Evolutionary conservation across 2,113 vertebrate genomes (phyloP).

Genomic region (Girardinichthys multiradiatus): DNA sequence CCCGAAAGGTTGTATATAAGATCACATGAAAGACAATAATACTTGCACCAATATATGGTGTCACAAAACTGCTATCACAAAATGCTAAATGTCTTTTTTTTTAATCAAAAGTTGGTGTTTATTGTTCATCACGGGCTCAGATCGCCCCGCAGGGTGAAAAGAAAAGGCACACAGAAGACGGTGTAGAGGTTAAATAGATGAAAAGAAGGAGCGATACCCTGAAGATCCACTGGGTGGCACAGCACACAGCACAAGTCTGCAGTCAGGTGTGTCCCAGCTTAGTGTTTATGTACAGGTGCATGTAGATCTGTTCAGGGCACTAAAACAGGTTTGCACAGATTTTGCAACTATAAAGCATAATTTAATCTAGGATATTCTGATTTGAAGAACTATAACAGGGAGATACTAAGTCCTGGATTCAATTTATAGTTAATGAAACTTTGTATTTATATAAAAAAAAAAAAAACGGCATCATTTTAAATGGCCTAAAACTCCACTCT

Average conservation of each 20-base stretch:
- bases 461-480: not conserved
- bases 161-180: not conserved
- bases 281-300: conserved; percentile 22
- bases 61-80: not conserved
- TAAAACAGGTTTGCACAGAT: conserved; percentile 49
- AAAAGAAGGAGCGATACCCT: not conserved
- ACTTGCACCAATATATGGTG: not conserved
- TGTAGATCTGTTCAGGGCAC: conserved; percentile 28
- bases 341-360: conserved; percentile 28
- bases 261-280: conserved; percentile 19
- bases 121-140: not conserved
- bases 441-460: conserved; percentile 11
- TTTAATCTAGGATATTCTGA: conserved; percentile 46
- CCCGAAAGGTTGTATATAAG: no score
- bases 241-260: conserved; percentile 35
- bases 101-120: not conserved
- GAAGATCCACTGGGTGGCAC: conserved; percentile 77
- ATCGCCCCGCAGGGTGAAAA: no score
- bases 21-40: not conserved
- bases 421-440: not conserved
- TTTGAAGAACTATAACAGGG: conserved; percentile 24
- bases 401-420: not conserved
- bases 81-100: not conserved
- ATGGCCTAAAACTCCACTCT: not conserved
- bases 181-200: conserved; percentile 38